Base-by-base conservation (phyloP, 2,888 invertebrate genomes). In the Onchidella celtica region DNA sequence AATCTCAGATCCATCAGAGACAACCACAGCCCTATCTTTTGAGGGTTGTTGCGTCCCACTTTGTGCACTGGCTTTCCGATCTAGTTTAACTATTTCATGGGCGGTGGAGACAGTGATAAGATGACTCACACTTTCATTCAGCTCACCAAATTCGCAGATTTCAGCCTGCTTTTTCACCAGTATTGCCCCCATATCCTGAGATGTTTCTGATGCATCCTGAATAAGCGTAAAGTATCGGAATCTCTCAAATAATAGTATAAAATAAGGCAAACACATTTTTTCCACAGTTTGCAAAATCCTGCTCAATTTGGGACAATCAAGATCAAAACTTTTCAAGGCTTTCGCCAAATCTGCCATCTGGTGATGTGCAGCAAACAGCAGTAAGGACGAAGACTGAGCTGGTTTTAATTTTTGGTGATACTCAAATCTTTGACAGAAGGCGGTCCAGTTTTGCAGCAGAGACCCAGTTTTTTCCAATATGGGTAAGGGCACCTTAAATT, bases 231-330 rank as follows among this genome's bases (percentile, higher is more conserved):
- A 79, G 40, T 72, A 79, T 40, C 79, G 2, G 38, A 72, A 79
- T 36, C 79, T 70, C 34, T 79, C 79, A 70, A 79, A 79, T 29
- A 79, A 21, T 3, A 79, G 72, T 40, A 79, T 70, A 47, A 79
- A 79, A 68, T 70, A 59, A 1, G 79, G 79, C 11, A 79, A 59
- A 38, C 79, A 79, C 0, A n/a, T 32, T 57, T 79, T 40, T n/a
- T 79, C 79, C 27, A 79, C 72, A 38, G 72, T 36, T 24, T 79
- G n/a, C 55, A 79, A 70, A 24, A 79, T n/a, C 32, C 34, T 40
- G n/a, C 40, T 61, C 32, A 72, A 63, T 34, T 72, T 72, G 11
- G 61, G 24, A 17, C 47, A 29, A 47, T 70, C 47, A 59, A 79
- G 36, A 24, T 72, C 72, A 57, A 36, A 69, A 1, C 40, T 47